Percentiles rank a stretch among this genome's conserved stretches.
These are phyloP conservation scores for Phasia obesa DNA, from an alignment of 2,888 invertebrate species.

Conservation along the genomic window DNA sequence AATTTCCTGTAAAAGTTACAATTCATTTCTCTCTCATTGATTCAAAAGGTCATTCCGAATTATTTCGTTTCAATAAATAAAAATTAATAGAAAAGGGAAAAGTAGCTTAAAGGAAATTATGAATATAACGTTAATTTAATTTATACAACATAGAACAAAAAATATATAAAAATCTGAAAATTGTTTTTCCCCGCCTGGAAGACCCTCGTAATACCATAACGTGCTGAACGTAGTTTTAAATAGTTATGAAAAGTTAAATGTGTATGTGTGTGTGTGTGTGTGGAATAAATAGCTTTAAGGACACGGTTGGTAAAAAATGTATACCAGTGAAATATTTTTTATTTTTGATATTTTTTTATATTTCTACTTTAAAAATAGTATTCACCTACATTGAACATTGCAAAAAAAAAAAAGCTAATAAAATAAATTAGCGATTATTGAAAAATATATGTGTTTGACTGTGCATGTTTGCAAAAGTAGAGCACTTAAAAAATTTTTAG, in stretches of 20 bases:
- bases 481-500: too few relatives aligned
- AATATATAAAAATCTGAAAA: background rate
- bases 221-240: background rate
- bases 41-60: constrained; percentile 42
- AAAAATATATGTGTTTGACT: too few relatives aligned
- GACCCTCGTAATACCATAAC: background rate
- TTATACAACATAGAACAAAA: background rate
- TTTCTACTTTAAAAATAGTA: constrained; percentile 27
- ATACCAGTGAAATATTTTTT: background rate
- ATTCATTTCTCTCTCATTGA: constrained; percentile 43
- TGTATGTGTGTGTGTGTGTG: background rate
- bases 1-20: background rate
- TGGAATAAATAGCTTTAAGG: constrained; percentile 2
- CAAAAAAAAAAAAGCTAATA: constrained; percentile 38
- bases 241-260: too few relatives aligned
- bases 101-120: background rate
- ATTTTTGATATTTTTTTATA: background rate
- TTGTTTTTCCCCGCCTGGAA: background rate
- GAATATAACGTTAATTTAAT: background rate
- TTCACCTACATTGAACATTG: constrained; percentile 39
- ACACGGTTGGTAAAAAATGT: background rate
- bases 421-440: constrained; percentile 52
- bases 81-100: background rate
- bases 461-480: too few relatives aligned
- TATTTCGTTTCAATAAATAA: constrained; percentile 8